These are phyloP conservation scores for Triplophysa dalaica DNA, from an alignment of 2,113 vertebrate species.

Conservation along the genomic window DNA sequence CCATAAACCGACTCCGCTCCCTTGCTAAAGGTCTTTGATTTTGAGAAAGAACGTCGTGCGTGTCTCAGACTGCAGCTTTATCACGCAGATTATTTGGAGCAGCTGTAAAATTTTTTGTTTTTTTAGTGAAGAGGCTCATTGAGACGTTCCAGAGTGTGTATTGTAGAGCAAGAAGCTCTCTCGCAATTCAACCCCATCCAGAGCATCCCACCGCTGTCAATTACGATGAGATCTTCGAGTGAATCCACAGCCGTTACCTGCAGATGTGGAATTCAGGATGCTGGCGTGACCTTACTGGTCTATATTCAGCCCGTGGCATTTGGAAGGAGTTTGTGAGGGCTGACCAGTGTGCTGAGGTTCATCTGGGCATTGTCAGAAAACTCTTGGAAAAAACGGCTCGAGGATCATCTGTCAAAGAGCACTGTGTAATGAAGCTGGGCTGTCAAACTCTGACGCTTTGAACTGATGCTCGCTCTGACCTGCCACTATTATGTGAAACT, in stretches of 20 bases:
- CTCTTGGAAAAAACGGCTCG: slow-evolving; percentile 28
- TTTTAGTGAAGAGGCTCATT: background rate
- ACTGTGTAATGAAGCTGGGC: slow-evolving; percentile 38
- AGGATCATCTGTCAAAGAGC: slow-evolving; percentile 45
- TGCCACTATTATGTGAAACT: background rate
- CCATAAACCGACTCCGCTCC: slow-evolving; percentile 31
- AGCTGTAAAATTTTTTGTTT: slow-evolving; percentile 9
- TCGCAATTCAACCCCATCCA: background rate
- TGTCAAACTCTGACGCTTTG: slow-evolving; percentile 29
- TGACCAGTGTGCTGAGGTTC: slow-evolving; percentile 4
- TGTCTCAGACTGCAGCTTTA: background rate
- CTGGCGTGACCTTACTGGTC: slow-evolving; percentile 37
- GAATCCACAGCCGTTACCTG: slow-evolving; percentile 27
- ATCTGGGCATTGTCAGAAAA: slow-evolving; percentile 38
- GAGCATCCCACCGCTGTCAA: slow-evolving; percentile 18
- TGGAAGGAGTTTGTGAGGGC: slow-evolving; percentile 16
- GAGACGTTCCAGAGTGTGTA: background rate
- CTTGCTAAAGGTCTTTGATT: slow-evolving; percentile 34
- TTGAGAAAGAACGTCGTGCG: background rate
- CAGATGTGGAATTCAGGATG: background rate
- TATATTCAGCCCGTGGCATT: slow-evolving; percentile 39
- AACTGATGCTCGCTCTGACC: slow-evolving; percentile 1
- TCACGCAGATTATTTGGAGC: background rate
- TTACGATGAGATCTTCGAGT: slow-evolving; percentile 9
- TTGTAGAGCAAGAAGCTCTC: background rate